phyloP scores from a whole-genome alignment of 1,140 invertebrate genomes.

The Nasonia giraulti region DNA sequence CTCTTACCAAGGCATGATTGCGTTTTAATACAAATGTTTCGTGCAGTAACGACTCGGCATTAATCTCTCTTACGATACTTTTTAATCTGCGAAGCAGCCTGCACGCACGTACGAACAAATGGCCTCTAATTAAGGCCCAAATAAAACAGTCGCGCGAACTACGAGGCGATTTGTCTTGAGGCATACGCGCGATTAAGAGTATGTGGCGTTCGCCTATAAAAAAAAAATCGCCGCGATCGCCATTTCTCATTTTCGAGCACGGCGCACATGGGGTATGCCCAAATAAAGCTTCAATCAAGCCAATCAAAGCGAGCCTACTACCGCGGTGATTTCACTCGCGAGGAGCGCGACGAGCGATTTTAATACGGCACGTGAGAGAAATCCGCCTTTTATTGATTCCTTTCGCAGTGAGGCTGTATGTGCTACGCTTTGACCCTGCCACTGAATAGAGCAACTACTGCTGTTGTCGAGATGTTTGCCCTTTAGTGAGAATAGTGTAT shows the following conservation, averaged over 20 bases:
- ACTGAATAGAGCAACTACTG: not conserved
- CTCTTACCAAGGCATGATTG: not conserved
- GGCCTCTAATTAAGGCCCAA: conserved; percentile 12
- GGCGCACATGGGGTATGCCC: not conserved
- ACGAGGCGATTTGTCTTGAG: conserved; percentile 8
- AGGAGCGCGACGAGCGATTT: conserved; percentile 9
- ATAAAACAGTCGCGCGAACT: conserved; percentile 17
- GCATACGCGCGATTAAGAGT: not conserved
- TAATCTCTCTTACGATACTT: conserved; percentile 1
- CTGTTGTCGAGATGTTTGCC: not conserved
- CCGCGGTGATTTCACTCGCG: conserved; percentile 11
- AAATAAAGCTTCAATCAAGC: conserved; percentile 32
- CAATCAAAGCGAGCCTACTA: not conserved
- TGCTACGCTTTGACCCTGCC: not conserved
- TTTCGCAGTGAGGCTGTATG: not conserved
- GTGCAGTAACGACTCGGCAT: conserved; percentile 12
- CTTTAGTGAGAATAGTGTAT: not conserved
- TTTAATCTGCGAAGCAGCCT: not conserved
- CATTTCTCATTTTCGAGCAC: conserved; percentile 37
- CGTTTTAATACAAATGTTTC: conserved; percentile 31
- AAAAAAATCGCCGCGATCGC: not conserved
- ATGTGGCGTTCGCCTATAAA: not conserved
- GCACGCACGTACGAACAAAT: not conserved
- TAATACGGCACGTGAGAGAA: conserved; percentile 37
- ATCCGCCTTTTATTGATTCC: conserved; percentile 12